Evolutionary conservation across 2,797 vertebrate species (phyloP).

Genomic region (Mus spretus): DNA sequence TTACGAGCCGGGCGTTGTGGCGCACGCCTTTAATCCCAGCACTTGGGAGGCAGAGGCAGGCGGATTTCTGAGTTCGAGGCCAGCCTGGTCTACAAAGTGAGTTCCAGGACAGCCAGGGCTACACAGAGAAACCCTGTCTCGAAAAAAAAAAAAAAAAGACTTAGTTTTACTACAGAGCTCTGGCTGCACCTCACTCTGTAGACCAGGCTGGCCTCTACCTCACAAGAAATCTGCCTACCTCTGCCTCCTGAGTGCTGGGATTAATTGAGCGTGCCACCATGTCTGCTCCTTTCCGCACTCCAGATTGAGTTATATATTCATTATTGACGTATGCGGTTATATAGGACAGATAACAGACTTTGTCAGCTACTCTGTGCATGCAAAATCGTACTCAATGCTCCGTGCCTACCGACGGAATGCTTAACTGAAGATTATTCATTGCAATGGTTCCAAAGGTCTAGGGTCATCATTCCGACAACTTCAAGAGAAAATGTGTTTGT

Average conservation of each 20-base stretch:
- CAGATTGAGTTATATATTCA: not conserved
- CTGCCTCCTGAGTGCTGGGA: not conserved
- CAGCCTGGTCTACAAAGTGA: too few species aligned
- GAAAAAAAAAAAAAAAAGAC: too few species aligned
- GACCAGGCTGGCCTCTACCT: not conserved
- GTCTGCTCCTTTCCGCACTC: not conserved
- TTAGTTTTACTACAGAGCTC: not conserved
- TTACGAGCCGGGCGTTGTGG: too few species aligned
- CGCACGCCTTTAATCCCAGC: too few species aligned
- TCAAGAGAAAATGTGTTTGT: not conserved
- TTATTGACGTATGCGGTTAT: not conserved
- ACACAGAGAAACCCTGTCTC: too few species aligned
- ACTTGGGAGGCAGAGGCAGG: too few species aligned
- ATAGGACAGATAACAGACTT: not conserved
- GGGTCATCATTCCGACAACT: conserved; percentile 31
- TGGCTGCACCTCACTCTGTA: not conserved
- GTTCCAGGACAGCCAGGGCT: too few species aligned
- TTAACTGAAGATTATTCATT: conserved; percentile 5
- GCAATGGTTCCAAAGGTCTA: conserved; percentile 29
- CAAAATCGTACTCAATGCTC: not conserved
- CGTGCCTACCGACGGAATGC: not conserved
- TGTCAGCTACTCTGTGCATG: not conserved
- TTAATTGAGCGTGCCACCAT: not conserved
- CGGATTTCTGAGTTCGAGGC: too few species aligned
- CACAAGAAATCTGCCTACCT: not conserved